Evolutionary conservation across 2,888 invertebrate species (phyloP).

Genomic region (Scaptomyza parva): DNA sequence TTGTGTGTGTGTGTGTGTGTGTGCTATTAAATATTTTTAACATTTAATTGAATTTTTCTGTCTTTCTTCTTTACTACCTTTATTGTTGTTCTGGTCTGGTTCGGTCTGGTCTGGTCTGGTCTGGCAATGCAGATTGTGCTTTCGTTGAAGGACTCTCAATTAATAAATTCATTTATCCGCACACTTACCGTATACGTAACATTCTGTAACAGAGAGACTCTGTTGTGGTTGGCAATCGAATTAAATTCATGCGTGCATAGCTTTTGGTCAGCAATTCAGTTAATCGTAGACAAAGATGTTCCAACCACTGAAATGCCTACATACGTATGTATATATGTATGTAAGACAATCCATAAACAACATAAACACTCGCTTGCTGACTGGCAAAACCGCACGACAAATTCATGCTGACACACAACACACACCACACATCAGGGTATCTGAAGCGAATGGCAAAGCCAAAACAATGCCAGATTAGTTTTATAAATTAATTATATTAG

Average conservation of each 20-base stretch:
- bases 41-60: constrained; percentile 29
- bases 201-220: constrained; percentile 2
- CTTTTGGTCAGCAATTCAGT: constrained; percentile 30
- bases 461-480: constrained; percentile 21
- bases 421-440: constrained; percentile 6
- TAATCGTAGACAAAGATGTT: constrained; percentile 31
- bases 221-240: constrained; percentile 42
- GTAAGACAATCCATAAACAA: constrained; percentile 16
- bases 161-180: constrained; percentile 39
- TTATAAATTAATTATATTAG: constrained; percentile 67
- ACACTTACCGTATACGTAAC: constrained; percentile 9
- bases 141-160: constrained; percentile 26
- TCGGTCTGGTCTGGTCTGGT: background rate
- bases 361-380: constrained; percentile 9
- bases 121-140: constrained; percentile 13
- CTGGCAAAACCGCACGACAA: constrained; percentile 41
- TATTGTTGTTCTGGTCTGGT: background rate
- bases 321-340: too few species aligned
- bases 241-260: constrained; percentile 45
- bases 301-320: constrained; percentile 50
- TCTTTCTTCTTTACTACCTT: background rate
- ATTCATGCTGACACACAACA: constrained; percentile 30
- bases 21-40: constrained; percentile 4
- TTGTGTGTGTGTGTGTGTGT: too few species aligned
- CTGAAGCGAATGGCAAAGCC: too few species aligned